Percentiles rank a stretch among this genome's conserved stretches.
Conservation (phyloP, 1,140 invertebrate genomes). For the Drosophila lowei region DNA sequence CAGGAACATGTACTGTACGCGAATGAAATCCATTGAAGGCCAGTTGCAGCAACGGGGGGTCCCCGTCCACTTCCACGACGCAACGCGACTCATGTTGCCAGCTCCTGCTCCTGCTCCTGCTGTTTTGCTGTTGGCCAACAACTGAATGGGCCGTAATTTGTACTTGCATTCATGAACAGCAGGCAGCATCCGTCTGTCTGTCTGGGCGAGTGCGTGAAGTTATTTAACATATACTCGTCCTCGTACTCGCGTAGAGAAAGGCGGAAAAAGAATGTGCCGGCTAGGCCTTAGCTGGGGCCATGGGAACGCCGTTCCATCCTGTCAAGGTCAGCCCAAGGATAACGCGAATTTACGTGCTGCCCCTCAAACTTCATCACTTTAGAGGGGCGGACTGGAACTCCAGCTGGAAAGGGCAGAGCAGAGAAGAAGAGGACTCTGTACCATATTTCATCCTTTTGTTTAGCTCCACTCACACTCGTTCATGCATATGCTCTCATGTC, state of each 20-base stretch:
- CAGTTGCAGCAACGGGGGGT: conserved; percentile 63
- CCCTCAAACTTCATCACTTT: conserved; percentile 65
- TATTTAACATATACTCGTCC: conserved; percentile 64
- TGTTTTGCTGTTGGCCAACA: conserved; percentile 39
- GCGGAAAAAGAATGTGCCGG: conserved; percentile 37
- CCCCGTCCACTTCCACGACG: background rate
- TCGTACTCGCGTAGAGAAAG: conserved; percentile 21
- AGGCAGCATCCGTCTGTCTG: conserved; percentile 18
- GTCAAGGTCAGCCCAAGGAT: conserved; percentile 76
- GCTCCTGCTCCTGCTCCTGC: conserved; percentile 11
- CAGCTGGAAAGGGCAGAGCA: background rate
- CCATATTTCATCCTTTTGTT: conserved; percentile 79
- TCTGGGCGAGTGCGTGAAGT: conserved; percentile 66
- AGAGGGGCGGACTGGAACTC: conserved; percentile 4
- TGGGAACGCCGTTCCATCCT: conserved; percentile 41
- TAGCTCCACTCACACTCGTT: conserved; percentile 42
- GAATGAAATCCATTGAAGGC: conserved; percentile 64
- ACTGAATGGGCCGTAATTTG: conserved; percentile 75
- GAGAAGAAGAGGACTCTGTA: conserved; percentile 14
- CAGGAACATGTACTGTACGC: conserved; percentile 53
- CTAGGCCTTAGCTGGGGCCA: conserved; percentile 41
- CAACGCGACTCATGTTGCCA: conserved; percentile 12
- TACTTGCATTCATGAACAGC: conserved; percentile 76
- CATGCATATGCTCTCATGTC: conserved; percentile 34
- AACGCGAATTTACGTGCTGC: conserved; percentile 72